These are phyloP conservation scores for Oreamnos americanus DNA, from an alignment of 2,113 vertebrate genomes.

Conservation along the genomic window DNA sequence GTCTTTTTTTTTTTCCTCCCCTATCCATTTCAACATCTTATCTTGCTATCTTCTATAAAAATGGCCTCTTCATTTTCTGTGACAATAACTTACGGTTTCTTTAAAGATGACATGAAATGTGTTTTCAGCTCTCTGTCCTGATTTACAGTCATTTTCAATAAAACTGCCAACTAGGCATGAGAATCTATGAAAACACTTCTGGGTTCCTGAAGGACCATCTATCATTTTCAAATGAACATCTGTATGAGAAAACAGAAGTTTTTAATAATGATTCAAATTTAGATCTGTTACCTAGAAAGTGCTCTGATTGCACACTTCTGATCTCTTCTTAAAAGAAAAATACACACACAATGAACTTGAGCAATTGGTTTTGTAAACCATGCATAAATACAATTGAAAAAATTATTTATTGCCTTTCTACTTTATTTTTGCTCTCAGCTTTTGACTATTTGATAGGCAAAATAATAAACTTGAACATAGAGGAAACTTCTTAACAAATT, in stretches of 20 bases:
- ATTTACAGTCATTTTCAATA: slow-evolving; percentile 41
- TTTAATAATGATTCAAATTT: slow-evolving; percentile 43
- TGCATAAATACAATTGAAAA: not conserved
- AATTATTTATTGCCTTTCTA: not conserved
- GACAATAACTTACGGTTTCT: slow-evolving; percentile 43
- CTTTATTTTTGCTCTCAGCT: not conserved
- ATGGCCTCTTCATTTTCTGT: slow-evolving; percentile 42
- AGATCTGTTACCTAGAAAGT: slow-evolving; percentile 22
- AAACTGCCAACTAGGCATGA: not conserved
- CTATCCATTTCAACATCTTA: slow-evolving; percentile 31
- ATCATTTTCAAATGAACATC: slow-evolving; percentile 50
- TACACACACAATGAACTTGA: not conserved
- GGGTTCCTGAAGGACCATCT: slow-evolving; percentile 39
- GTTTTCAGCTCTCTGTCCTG: not conserved
- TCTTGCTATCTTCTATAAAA: slow-evolving; percentile 63
- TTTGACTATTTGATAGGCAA: not conserved
- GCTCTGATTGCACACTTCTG: not conserved
- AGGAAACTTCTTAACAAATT: not conserved
- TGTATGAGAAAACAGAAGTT: slow-evolving; percentile 26
- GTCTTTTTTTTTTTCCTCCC: not conserved
- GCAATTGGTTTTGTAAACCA: not conserved
- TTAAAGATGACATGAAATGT: slow-evolving; percentile 48
- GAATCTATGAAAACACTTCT: slow-evolving; percentile 55
- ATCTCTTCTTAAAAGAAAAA: not conserved
- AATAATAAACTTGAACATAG: not conserved